Evolutionary conservation across 2,113 vertebrate genomes (phyloP), one percentile per base, ranked within the genome.

Genomic region (Synchiropus splendidus): DNA sequence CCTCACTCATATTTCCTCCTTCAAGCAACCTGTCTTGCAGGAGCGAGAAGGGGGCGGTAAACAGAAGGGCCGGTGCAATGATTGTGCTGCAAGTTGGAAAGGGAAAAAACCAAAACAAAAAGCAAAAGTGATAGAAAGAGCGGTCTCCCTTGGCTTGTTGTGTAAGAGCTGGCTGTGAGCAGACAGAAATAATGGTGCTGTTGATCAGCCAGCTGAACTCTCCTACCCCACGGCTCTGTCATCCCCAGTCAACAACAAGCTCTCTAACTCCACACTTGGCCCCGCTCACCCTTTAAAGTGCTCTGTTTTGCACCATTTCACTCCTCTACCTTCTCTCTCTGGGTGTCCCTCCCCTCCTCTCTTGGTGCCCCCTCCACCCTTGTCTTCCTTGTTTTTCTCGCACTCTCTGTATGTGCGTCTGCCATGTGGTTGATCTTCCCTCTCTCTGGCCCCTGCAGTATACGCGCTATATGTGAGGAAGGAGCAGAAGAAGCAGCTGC

Each of bases 381-480:
- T 31, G 43, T 45, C 40, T 44, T 57, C 46, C 62, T 61, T 64
- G 61, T 78, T 75, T 79, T 74, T 42, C 68, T 77, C 70, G 55
- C 70, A 55, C 61, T 77, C 54, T 40, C 34, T 70, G 58, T 66
- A 58, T 74, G 64, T 72, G 62, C 74, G 64, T 75, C 59, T 71
- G 61, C 65, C 63, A 75, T 72, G 68, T 70, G 71, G 43, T 56
- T 64, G 62, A 70, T 62, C 21, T 63, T 67, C 64, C 61, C 66
- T 61, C 55, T 68, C 41, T 45, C 58, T 72, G 59, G 67, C 79
- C 42, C 52, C 82, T 70, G 37, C 85, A 92, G 91, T 90, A 86
- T 67, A 89, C 90, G 60, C 74, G 38, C 47, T 85, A 86, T 68
- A 74, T 86, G 80, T 86, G 21, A 27, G 8, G 21, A 27, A 27